Percentiles rank a stretch among this genome's conserved stretches.
These are phyloP conservation scores for Drosophila malerkotliana DNA, from an alignment of 1,140 invertebrate genomes.

Conservation along the genomic window DNA sequence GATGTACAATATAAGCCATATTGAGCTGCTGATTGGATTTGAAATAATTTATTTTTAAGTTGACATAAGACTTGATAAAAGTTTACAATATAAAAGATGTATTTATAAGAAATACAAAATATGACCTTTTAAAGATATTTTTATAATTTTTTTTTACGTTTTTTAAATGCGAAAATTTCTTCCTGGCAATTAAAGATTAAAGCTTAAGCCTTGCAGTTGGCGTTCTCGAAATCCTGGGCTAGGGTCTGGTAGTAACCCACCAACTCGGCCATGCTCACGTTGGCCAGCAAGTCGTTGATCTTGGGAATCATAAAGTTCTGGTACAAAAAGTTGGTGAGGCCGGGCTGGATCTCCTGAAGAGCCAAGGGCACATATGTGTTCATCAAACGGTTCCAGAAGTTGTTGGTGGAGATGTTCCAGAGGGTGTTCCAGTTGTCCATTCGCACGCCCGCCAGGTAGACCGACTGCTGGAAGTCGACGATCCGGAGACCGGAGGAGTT, in stretches of 20 bases:
- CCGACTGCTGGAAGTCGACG: conserved; percentile 39
- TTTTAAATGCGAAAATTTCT: not conserved
- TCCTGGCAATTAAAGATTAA: not conserved
- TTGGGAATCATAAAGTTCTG: conserved; percentile 32
- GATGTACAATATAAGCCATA: too few relatives aligned
- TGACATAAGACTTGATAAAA: too few relatives aligned
- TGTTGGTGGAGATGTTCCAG: conserved; percentile 59
- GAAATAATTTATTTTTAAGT: too few relatives aligned
- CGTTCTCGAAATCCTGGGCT: conserved; percentile 14
- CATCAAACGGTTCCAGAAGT: conserved; percentile 40
- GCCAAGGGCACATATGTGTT: conserved; percentile 14
- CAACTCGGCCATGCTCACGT: conserved; percentile 47
- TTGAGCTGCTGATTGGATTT: too few relatives aligned
- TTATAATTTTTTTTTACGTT: not conserved
- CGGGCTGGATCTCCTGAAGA: conserved; percentile 47
- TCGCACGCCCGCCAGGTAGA: conserved; percentile 50
- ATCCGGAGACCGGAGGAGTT: conserved; percentile 49
- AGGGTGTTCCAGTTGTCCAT: conserved; percentile 66
- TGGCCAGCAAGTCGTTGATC: conserved; percentile 39
- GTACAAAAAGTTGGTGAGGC: conserved; percentile 26
- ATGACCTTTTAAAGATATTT: not conserved
- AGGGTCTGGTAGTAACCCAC: conserved; percentile 17
- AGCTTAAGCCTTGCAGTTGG: conserved; percentile 9
- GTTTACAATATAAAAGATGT: too few relatives aligned
- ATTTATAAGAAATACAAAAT: too few relatives aligned